Conservation (phyloP, 2,113 vertebrate genomes). For the Eurystomus gularis region DNA sequence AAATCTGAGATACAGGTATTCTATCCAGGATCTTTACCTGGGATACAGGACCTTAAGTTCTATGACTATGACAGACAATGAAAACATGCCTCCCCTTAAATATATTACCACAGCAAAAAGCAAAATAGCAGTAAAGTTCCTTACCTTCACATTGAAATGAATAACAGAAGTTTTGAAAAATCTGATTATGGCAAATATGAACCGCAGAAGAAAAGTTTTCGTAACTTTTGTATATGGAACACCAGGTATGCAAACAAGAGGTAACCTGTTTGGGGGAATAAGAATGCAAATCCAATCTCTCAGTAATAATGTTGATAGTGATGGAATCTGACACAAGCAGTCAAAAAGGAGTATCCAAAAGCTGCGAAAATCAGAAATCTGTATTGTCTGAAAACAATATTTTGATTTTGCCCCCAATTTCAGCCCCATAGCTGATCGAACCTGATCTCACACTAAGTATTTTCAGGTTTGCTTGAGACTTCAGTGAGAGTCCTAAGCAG, state of each 20-base stretch:
- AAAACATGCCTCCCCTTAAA: not conserved
- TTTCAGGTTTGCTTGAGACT: not conserved
- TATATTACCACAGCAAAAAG: not conserved
- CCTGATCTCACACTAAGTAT: not conserved
- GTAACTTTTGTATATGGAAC: not conserved
- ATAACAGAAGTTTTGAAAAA: not conserved
- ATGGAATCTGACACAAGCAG: not conserved
- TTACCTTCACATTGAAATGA: not conserved
- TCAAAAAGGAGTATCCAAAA: not conserved
- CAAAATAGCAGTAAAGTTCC: not conserved
- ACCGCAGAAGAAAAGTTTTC: not conserved
- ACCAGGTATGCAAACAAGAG: not conserved
- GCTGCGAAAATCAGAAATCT: not conserved
- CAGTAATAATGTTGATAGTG: not conserved
- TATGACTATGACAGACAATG: not conserved
- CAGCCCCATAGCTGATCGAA: not conserved
- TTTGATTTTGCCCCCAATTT: not conserved
- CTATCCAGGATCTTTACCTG: not conserved
- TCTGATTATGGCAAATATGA: not conserved
- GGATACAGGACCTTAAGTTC: not conserved
- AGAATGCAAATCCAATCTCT: not conserved
- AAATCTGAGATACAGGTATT: not conserved
- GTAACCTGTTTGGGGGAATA: not conserved
- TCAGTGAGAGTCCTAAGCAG: not conserved
- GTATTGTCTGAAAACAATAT: not conserved